Base-by-base conservation (phyloP, 2,888 invertebrate species). In the Spodoptera exigua region DNA sequence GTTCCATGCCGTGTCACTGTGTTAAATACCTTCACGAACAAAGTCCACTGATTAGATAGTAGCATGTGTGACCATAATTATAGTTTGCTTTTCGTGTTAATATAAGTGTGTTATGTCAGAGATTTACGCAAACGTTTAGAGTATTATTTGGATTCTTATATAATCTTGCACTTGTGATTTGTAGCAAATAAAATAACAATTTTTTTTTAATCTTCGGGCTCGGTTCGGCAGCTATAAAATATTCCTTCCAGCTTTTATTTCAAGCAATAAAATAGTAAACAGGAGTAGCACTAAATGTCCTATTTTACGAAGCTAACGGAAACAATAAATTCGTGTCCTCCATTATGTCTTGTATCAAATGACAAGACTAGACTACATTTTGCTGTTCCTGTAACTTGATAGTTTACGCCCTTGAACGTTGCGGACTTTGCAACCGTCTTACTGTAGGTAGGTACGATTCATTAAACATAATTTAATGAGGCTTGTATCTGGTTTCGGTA, bases 41-140 rank as follows among this genome's bases (percentile, higher is more conserved):
- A 70, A 55, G 43, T 66, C 49, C 39, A 55, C 14, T 0, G 63
- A 70, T 70, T 63, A 70, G 55, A 46, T 55, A 47, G 41, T 32
- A 21, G 2, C 57, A 49, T 43, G 35, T 37, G 37, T 32, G 41
- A 21, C 12, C 12, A 1, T 35, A 40, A 52, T 35, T 34, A 17
- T 18, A 1, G 14, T 44, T 61, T 40, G 16, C 35, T 40, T 35
- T 37, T 32, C n/a, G 16, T 45, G 41, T n/a, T 27, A 41, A 41
- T 37, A 17, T 21, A 32, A 40, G n/a, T 37, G 32, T 0, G 48
- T 32, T 35, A 16, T 21, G 21, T 40, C 18, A 12, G 34, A 17
- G 10, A 1, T 47, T 36, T 18, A 17, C 3, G 14, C 32, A 3
- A 16, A 41, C 37, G 13, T 62, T 37, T 27, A 32, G 2, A 13